Conservation (phyloP, 1,140 invertebrate genomes). For the Drosophila oshimai region DNA sequence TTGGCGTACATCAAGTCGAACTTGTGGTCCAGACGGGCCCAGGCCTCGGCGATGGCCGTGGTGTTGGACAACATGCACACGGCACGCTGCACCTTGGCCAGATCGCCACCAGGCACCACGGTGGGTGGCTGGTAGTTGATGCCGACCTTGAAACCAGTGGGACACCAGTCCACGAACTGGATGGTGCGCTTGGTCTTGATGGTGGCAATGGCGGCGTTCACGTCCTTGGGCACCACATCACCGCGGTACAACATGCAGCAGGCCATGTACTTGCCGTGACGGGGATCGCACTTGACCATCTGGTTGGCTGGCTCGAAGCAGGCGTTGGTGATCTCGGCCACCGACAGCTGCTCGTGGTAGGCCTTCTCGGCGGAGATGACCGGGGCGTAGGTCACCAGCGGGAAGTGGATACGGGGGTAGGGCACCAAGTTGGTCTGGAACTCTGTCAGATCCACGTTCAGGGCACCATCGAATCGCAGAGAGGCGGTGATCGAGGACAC, state of each 20-base stretch:
- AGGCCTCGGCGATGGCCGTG: constrained; percentile 91
- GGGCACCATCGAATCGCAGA: constrained; percentile 93
- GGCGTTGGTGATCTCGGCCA: constrained; percentile 95
- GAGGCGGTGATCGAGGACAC: constrained; percentile 94
- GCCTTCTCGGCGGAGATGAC: constrained; percentile 93
- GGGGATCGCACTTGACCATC: constrained; percentile 96
- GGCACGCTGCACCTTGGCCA: constrained; percentile 89
- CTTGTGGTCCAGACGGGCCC: constrained; percentile 91
- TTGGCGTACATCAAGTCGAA: constrained; percentile 93
- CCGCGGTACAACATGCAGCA: constrained; percentile 92
- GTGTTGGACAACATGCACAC: constrained; percentile 92
- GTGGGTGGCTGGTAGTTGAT: constrained; percentile 92
- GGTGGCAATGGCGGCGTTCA: constrained; percentile 92
- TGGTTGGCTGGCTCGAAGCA: constrained; percentile 95
- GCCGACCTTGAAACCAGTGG: constrained; percentile 93
- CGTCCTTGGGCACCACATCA: constrained; percentile 91
- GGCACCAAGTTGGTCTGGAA: constrained; percentile 95
- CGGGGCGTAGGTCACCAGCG: constrained; percentile 92
- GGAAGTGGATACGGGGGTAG: constrained; percentile 93
- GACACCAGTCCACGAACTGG: constrained; percentile 96
- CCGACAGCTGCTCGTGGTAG: constrained; percentile 91
- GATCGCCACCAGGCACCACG: constrained; percentile 91
- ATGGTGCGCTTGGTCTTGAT: constrained; percentile 93
- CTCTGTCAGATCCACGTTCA: constrained; percentile 95
- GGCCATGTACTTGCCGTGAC: constrained; percentile 95